These are phyloP conservation scores for Eilema griseolum DNA, from an alignment of 2,888 invertebrate genomes.

Conservation along the genomic window DNA sequence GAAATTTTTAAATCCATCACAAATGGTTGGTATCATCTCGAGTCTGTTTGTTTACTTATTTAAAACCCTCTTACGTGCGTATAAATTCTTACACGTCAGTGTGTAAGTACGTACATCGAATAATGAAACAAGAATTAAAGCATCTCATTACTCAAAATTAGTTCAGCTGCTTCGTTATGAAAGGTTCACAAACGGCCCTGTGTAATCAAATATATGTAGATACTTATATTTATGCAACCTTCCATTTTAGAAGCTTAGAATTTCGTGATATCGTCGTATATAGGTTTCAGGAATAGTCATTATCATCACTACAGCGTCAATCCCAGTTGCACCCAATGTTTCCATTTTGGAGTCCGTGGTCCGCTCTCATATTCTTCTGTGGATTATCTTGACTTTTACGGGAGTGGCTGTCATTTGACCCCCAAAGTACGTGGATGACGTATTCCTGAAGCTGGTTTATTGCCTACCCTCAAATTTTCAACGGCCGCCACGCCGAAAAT, in stretches of 20 bases:
- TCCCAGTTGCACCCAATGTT: not conserved
- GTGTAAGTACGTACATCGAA: constrained; percentile 13
- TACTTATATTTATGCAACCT: constrained; percentile 1
- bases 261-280: not conserved
- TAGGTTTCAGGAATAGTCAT: not conserved
- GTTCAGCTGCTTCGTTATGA: constrained; percentile 24
- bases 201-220: constrained; percentile 6
- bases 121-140: constrained; percentile 24
- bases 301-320: not conserved
- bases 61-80: constrained; percentile 33
- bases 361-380: not conserved
- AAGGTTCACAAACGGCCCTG: constrained; percentile 9
- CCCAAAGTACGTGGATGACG: no score
- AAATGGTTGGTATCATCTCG: constrained; percentile 36
- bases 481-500: no score
- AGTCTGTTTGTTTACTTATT: constrained; percentile 43
- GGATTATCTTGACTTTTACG: not conserved
- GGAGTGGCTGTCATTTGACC: not conserved
- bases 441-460: no score
- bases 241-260: not conserved
- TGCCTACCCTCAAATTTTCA: no score
- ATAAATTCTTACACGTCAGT: constrained; percentile 29
- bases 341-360: not conserved
- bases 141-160: constrained; percentile 27
- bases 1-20: constrained; percentile 40